Conservation (phyloP, 2,888 invertebrate species). For the Lithodes maja region DNA sequence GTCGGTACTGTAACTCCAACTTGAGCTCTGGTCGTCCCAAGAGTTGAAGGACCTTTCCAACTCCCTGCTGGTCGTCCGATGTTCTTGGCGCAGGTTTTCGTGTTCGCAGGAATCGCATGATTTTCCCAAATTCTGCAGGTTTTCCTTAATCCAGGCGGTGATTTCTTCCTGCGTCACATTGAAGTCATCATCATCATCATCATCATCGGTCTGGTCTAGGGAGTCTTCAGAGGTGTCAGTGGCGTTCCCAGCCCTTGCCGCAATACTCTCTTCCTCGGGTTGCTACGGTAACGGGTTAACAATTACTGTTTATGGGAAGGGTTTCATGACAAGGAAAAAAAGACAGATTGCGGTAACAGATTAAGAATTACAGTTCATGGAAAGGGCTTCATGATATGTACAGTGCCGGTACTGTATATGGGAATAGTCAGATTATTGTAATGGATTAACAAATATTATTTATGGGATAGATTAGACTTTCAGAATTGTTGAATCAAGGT, state of each 20-base stretch:
- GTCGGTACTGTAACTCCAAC: no score
- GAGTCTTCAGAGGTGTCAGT: constrained; percentile 39
- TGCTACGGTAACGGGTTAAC: constrained; percentile 26
- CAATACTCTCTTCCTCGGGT: constrained; percentile 28
- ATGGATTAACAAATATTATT: no score
- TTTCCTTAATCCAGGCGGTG: neutral
- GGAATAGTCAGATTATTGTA: no score
- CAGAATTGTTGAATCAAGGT: no score
- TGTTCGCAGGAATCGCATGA: neutral
- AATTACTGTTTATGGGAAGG: neutral
- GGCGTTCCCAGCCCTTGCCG: neutral
- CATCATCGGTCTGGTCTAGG: constrained; percentile 28
- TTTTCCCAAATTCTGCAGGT: neutral
- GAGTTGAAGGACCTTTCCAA: neutral
- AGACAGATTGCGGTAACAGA: no score
- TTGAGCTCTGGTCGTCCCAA: no score
- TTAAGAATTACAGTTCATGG: no score
- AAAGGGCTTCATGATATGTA: no score
- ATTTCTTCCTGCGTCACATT: neutral
- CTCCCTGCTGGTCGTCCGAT: no score
- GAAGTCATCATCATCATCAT: constrained; percentile 2
- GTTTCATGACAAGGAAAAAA: no score
- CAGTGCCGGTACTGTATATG: no score
- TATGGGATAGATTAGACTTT: no score
- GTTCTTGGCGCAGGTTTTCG: neutral